A percentile compares a stretch with the other conserved stretches of the same genome.
These are phyloP conservation scores for Rhopalosiphum nymphaeae DNA, from an alignment of 2,888 invertebrate genomes.

Conservation along the genomic window DNA sequence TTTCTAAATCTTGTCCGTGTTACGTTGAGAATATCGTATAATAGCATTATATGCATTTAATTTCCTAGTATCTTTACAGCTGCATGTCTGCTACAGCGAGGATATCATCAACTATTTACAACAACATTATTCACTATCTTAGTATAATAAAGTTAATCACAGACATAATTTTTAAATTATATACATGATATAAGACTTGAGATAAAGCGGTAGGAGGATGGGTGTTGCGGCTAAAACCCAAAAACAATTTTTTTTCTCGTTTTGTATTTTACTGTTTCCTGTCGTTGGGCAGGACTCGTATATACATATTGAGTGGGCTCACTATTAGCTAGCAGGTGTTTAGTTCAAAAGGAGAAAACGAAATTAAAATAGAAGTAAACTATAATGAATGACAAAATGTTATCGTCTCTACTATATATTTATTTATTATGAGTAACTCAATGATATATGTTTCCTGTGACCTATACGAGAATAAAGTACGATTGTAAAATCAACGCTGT, in stretches of 20 bases:
- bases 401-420: background rate
- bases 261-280: background rate
- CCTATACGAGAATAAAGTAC: background rate
- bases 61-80: background rate
- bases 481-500: background rate
- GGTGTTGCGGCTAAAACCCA: background rate
- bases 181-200: background rate
- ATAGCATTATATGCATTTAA: background rate
- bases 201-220: background rate
- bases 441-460: background rate
- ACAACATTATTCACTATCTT: background rate
- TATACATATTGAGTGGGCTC: background rate
- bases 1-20: background rate
- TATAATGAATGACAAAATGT: background rate
- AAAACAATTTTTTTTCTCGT: background rate
- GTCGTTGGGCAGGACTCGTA: background rate
- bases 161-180: background rate
- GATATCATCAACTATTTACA: background rate
- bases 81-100: background rate
- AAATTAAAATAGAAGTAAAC: background rate
- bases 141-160: background rate
- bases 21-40: background rate
- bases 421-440: background rate
- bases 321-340: background rate
- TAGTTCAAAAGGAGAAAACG: background rate